Base-by-base conservation (phyloP, 2,888 invertebrate genomes). In the Gryllus longicercus region DNA sequence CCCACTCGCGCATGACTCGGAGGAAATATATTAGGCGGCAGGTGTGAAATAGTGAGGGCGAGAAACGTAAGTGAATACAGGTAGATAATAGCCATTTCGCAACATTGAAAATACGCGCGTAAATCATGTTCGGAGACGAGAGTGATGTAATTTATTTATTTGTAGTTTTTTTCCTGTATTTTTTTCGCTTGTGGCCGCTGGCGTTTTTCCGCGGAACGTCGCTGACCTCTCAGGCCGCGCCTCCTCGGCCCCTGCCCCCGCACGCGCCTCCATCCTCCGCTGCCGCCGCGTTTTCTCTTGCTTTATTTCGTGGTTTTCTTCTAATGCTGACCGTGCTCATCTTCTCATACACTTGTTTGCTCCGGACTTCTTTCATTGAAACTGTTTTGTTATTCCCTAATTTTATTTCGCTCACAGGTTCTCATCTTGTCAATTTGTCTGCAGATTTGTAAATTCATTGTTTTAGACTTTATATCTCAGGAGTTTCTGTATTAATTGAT, bases 71-170 rank as follows among this genome's bases (percentile, higher is more conserved):
- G 63, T 63, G 63, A 63, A 63, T 63, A 63, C n/a, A 63, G 63
- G 63, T 63, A 63, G 63, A 63, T 63, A 63, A 63, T 63, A 63
- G 63, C n/a, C n/a, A n/a, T 63, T 63, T 63, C 63, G 63, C 63
- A 63, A 63, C 63, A 63, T 63, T 63, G 63, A 63, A 63, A 63
- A 63, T 18, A n/a, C 63, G 38, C 63, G 63, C 63, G 63, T 63
- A 63, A 63, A 14, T 63, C 63, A 63, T 63, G 14, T 63, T 63
- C 63, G 63, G 63, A 18, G 63, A n/a, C 16, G n/a, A 18, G 63
- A 63, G 16, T 63, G 63, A n/a, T n/a, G 63, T 63, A 63, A 63
- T 63, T 63, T 63, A 63, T 63, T 63, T 63, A 63, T 14, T 63
- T 63, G 16, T 63, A n/a, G 3, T 3, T 63, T 18, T 63, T 63